Evolutionary conservation across 2,888 invertebrate species (phyloP).

Genomic region (Drosophila atroscutellata): DNA sequence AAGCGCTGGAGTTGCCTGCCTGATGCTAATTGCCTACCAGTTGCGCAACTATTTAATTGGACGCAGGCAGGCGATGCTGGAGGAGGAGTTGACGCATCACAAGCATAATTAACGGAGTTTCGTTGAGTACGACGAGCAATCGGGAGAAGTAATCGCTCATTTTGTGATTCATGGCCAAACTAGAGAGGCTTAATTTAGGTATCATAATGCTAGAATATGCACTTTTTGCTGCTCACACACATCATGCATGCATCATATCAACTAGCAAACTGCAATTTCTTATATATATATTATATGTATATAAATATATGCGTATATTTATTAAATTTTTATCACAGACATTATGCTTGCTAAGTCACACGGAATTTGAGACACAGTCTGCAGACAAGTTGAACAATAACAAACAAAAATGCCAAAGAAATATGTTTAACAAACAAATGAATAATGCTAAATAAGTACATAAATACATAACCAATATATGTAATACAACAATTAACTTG

Average conservation of each 20-base stretch:
- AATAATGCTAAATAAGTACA: slow-evolving; percentile 31
- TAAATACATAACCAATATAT: slow-evolving; percentile 28
- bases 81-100: slow-evolving; percentile 9
- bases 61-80: slow-evolving; percentile 1
- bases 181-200: slow-evolving; percentile 57
- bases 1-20: slow-evolving; percentile 41
- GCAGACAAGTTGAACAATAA: slow-evolving; percentile 53
- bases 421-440: slow-evolving; percentile 35
- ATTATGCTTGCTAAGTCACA: slow-evolving; percentile 75
- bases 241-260: slow-evolving; percentile 50
- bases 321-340: slow-evolving; percentile 76
- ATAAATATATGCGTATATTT: slow-evolving; percentile 45
- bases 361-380: slow-evolving; percentile 72
- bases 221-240: slow-evolving; percentile 24
- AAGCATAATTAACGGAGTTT: slow-evolving; percentile 49
- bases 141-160: slow-evolving; percentile 6
- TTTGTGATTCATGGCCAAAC: slow-evolving; percentile 68
- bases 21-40: slow-evolving; percentile 43
- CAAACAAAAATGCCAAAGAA: slow-evolving; percentile 69
- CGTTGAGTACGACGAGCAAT: slow-evolving; percentile 9
- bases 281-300: slow-evolving; percentile 19
- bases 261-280: slow-evolving; percentile 14
- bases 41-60: slow-evolving; percentile 32
- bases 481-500: slow-evolving; percentile 30
- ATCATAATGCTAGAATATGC: slow-evolving; percentile 31